Evolutionary conservation across 2,888 invertebrate species (phyloP).

Genomic region (Plusia festucae): DNA sequence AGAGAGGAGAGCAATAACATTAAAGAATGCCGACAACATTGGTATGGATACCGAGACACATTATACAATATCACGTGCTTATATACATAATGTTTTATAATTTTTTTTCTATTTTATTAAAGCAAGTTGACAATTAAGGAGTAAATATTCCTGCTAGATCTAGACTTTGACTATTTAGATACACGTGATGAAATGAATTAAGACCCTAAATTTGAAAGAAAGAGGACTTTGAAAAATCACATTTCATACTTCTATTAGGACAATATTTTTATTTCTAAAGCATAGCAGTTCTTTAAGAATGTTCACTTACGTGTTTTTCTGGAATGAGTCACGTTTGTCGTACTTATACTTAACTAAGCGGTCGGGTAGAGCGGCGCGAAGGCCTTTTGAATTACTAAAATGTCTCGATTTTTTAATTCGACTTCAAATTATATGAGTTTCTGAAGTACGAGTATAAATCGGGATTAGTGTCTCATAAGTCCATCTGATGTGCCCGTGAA

Average conservation of each 20-base stretch:
- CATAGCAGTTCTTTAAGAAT: slow-evolving; percentile 36
- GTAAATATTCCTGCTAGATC: too few relatives aligned
- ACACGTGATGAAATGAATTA: neutral
- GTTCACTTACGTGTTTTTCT: slow-evolving; percentile 57
- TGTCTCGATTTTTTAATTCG: slow-evolving; percentile 81
- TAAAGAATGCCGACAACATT: slow-evolving; percentile 83
- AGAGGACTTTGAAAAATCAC: too few relatives aligned
- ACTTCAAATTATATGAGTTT: slow-evolving; percentile 83
- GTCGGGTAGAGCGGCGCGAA: slow-evolving; percentile 54
- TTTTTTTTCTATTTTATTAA: slow-evolving; percentile 3
- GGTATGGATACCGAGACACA: slow-evolving; percentile 58
- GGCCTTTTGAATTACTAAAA: slow-evolving; percentile 77
- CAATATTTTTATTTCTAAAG: neutral
- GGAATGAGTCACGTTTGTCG: slow-evolving; percentile 62
- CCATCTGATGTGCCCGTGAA: slow-evolving; percentile 73
- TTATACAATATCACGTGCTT: slow-evolving; percentile 50
- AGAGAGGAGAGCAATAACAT: slow-evolving; percentile 70
- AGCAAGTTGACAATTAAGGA: neutral
- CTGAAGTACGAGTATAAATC: slow-evolving; percentile 76
- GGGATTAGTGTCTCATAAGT: slow-evolving; percentile 83
- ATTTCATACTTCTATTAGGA: neutral
- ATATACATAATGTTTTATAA: slow-evolving; percentile 31
- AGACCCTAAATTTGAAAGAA: too few relatives aligned
- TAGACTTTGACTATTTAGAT: neutral
- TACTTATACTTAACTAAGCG: slow-evolving; percentile 43